Base-by-base conservation (phyloP, 2,888 invertebrate genomes). In the Diplazon laetatorius region DNA sequence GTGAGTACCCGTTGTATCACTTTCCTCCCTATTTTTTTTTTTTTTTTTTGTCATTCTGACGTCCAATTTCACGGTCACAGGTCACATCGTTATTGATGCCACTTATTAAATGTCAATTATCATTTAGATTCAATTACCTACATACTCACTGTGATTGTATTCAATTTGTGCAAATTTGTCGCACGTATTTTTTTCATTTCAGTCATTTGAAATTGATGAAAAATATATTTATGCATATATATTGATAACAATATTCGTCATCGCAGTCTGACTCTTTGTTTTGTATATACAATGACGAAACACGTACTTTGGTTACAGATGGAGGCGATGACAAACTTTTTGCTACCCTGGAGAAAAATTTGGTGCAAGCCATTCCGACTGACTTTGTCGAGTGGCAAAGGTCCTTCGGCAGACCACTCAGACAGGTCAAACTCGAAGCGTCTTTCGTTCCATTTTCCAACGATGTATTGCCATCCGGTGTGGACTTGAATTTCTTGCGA, bases 341-440 rank as follows among this genome's bases (percentile, higher is more conserved):
- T 92, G 94, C 95, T 83, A 94, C 95, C n/a, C 92, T 98, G 86
- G 95, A 96, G 90, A 93, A 95, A 65, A 95, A 95, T 82, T 92
- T 98, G 66, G 92, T 94, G 10, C 95, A 96, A 84, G 95, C 96
- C 3, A 94, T 98, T 81, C 97, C 98, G 0, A 94, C 95, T 87
- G 98, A 98, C 89, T 93, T 96, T 0, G 95, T 96, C 84, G 98
- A 98, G 92, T 98, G 98, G 98, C 94, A 96, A 83, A 94, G 98
- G 80, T 96, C 97, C 0, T 96, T 96, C 87, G 97, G 98, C 30
- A 93, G 98, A 74, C 95, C 96, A 10, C 94, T 96, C 5, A 96
- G 97, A 89, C 94, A 95, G 86, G 97, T 98, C 44, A 95, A 95
- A 86, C 92, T 98, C 71, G 95, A 96, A 85, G 96, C 96, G 8